phyloP scores from a whole-genome alignment of 2,888 invertebrate genomes.

The Cyaniris semiargus region DNA sequence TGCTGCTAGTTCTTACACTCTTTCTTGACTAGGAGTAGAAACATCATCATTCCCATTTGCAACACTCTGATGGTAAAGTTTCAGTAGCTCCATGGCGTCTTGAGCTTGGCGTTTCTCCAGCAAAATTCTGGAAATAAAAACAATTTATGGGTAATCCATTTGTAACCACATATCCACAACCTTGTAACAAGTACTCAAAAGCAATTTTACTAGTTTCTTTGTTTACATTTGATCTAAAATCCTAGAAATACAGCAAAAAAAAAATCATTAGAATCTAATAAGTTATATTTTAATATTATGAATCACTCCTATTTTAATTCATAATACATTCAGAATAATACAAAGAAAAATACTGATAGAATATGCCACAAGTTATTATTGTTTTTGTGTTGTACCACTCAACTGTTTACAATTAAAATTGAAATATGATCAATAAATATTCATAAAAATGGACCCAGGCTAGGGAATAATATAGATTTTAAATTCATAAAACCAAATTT shows the following conservation, averaged over 20 bases:
- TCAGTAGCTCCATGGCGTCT: constrained; percentile 91
- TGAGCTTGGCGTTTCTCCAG: constrained; percentile 92
- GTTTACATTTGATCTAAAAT: too few relatives aligned
- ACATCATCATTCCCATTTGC: constrained; percentile 74
- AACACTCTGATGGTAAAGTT: constrained; percentile 84
- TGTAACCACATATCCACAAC: too few relatives aligned
- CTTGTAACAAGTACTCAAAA: too few relatives aligned
- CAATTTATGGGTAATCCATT: constrained; percentile 4
- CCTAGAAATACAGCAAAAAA: too few relatives aligned
- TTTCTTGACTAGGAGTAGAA: constrained; percentile 71
- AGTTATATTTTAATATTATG: neutral
- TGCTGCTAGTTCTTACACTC: constrained; percentile 55
- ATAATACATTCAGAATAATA: neutral
- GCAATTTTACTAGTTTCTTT: too few relatives aligned
- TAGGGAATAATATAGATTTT: neutral
- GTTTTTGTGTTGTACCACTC: neutral
- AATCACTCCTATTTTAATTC: neutral
- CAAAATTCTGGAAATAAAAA: constrained; percentile 77
- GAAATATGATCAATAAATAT: neutral
- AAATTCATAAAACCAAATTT: neutral
- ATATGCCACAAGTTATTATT: neutral
- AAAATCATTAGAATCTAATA: neutral
- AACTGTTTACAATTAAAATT: neutral
- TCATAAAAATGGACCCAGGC: neutral
- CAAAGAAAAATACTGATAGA: neutral